These are phyloP conservation scores for Diadegma fenestrale DNA, from an alignment of 2,888 invertebrate species.

Conservation along the genomic window DNA sequence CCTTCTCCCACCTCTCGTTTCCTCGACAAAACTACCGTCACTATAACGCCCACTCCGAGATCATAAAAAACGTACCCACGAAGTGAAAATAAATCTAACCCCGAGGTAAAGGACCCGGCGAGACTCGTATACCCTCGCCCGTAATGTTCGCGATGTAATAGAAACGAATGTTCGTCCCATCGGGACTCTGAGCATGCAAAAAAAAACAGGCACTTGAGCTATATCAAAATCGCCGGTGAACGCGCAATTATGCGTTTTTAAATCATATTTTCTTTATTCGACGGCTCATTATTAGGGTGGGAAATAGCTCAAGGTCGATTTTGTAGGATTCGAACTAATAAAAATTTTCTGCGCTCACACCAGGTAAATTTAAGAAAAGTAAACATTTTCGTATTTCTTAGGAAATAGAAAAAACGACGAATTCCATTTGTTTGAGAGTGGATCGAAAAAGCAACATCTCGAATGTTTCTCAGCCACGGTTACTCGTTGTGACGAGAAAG, in stretches of 20 bases:
- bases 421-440: constrained; percentile 24
- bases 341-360: neutral
- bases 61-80: constrained; percentile 81
- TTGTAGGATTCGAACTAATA: neutral
- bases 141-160: constrained; percentile 74
- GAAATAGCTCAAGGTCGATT: neutral
- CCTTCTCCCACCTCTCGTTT: constrained; percentile 33
- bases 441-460: constrained; percentile 52
- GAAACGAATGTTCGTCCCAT: constrained; percentile 76
- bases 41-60: constrained; percentile 76
- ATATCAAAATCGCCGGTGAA: neutral
- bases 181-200: constrained; percentile 43
- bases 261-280: neutral
- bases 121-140: constrained; percentile 71
- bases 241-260: neutral
- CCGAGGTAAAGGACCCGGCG: constrained; percentile 62
- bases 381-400: constrained; percentile 22
- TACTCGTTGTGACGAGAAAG: constrained; percentile 68
- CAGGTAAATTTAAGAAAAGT: neutral
- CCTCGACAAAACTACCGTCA: constrained; percentile 69
- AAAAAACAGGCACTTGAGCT: constrained; percentile 10
- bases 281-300: neutral
- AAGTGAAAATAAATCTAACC: constrained; percentile 85
- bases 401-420: neutral
- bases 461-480: constrained; percentile 51